Percentiles rank a stretch among this genome's conserved stretches.
phyloP scores from a whole-genome alignment of 1,140 invertebrate genomes.

The Hycleus cichorii region DNA sequence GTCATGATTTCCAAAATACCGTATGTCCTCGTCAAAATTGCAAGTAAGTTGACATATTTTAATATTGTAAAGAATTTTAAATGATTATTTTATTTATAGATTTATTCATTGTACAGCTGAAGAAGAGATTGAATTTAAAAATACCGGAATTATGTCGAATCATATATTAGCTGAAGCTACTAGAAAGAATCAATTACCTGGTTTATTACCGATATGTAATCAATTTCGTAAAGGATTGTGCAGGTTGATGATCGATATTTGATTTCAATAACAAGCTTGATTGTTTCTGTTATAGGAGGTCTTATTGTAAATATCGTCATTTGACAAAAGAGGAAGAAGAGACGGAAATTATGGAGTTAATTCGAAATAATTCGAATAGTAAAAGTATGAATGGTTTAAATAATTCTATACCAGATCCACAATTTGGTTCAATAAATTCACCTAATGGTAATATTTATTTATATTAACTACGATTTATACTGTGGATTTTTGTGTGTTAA shows the following conservation, averaged over 20 bases:
- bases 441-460: no score
- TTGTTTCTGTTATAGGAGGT: slow-evolving; percentile 20
- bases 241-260: slow-evolving; percentile 42
- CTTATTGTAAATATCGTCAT: slow-evolving; percentile 48
- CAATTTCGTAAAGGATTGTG: slow-evolving; percentile 71
- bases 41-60: slow-evolving; percentile 33
- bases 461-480: no score
- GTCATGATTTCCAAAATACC: slow-evolving; percentile 78
- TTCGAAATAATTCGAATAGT: slow-evolving; percentile 32
- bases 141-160: slow-evolving; percentile 58
- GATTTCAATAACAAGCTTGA: not conserved
- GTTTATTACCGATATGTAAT: slow-evolving; percentile 59
- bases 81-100: slow-evolving; percentile 28
- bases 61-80: not conserved
- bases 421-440: not conserved
- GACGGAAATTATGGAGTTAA: slow-evolving; percentile 35
- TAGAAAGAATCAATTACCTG: slow-evolving; percentile 40
- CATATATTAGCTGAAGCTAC: slow-evolving; percentile 47
- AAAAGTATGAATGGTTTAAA: slow-evolving; percentile 18
- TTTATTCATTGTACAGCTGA: slow-evolving; percentile 73
- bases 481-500: not conserved
- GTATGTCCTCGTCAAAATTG: slow-evolving; percentile 55
- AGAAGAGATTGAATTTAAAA: slow-evolving; percentile 66
- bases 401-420: slow-evolving; percentile 24
- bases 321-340: slow-evolving; percentile 45